Evolutionary conservation across 2,797 vertebrate species (phyloP).

Genomic region (Pangasius larnaudii): DNA sequence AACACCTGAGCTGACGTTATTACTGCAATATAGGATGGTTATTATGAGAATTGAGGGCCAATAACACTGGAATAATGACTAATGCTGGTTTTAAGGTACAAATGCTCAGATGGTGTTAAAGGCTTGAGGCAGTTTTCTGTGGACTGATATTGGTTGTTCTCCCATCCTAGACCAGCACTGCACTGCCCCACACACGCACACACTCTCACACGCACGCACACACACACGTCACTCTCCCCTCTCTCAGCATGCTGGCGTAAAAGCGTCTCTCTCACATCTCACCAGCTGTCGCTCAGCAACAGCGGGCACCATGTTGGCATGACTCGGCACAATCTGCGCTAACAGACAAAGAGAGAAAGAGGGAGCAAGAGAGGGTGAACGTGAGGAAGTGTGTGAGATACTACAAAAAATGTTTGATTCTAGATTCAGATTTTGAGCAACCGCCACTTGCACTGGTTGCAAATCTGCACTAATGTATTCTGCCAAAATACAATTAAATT

Average conservation of each 20-base stretch:
- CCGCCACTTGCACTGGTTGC: background rate
- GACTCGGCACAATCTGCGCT: conserved; percentile 62
- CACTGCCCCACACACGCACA: background rate
- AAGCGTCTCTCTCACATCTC: conserved; percentile 50
- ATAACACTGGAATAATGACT: background rate
- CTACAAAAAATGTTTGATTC: background rate
- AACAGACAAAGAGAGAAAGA: conserved; percentile 37
- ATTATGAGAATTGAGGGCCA: background rate
- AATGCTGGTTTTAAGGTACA: conserved; percentile 4
- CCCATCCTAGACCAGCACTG: background rate
- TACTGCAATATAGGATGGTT: background rate
- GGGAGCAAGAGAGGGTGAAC: conserved; percentile 9
- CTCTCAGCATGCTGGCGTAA: conserved; percentile 28
- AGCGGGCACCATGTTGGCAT: conserved; percentile 62
- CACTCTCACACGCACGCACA: conserved; percentile 17
- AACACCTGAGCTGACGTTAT: conserved; percentile 1
- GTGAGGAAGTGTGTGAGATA: conserved; percentile 2
- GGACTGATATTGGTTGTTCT: conserved; percentile 24
- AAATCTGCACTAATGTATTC: background rate
- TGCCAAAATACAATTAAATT: too few relatives aligned
- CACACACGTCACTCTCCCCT: conserved; percentile 24
- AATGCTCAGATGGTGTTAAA: conserved; percentile 35
- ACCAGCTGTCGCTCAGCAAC: conserved; percentile 60
- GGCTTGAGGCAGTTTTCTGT: conserved; percentile 31
- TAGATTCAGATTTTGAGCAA: conserved; percentile 1